A percentile compares a stretch with the other conserved stretches of the same genome.
phyloP scores from a whole-genome alignment of 1,140 invertebrate species.

The Bombus polaris region DNA sequence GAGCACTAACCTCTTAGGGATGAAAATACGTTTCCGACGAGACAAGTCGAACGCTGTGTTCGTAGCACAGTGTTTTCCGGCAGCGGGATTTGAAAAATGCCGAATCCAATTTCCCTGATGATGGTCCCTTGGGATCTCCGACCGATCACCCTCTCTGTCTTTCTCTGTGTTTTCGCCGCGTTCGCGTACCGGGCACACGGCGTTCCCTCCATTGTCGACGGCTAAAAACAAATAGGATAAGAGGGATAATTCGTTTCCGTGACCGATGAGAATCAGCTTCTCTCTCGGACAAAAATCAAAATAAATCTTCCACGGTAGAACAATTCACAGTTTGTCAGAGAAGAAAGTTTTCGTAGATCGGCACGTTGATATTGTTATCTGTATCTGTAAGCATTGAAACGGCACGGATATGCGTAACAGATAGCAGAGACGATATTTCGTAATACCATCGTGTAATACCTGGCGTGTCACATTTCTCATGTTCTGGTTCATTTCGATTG shows the following conservation, averaged over 20 bases:
- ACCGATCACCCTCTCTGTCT: conserved; percentile 43
- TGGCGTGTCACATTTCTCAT: conserved; percentile 16
- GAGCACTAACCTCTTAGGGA: conserved; percentile 56
- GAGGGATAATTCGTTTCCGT: conserved; percentile 71
- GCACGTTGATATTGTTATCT: too few relatives aligned
- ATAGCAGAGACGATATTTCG: conserved; percentile 30
- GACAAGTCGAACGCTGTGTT: conserved; percentile 56
- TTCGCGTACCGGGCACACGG: conserved; percentile 46
- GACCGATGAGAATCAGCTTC: conserved; percentile 42
- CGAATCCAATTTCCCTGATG: conserved; percentile 81
- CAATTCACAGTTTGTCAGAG: conserved; percentile 57
- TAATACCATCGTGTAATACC: neutral
- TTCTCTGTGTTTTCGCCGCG: conserved; percentile 62
- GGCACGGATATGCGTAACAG: neutral
- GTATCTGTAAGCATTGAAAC: neutral
- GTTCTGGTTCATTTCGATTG: conserved; percentile 25
- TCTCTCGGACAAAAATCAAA: conserved; percentile 27
- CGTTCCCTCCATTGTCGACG: conserved; percentile 63
- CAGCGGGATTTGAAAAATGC: conserved; percentile 76
- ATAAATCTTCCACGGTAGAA: conserved; percentile 53
- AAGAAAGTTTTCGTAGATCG: conserved; percentile 2
- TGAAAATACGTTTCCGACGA: conserved; percentile 62
- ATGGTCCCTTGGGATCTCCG: conserved; percentile 73
- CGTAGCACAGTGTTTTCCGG: conserved; percentile 66
- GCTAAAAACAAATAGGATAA: conserved; percentile 78